A percentile compares a stretch with the other conserved stretches of the same genome.
Evolutionary conservation across 2,888 invertebrate genomes (phyloP).

Genomic region (Euproctis similis): DNA sequence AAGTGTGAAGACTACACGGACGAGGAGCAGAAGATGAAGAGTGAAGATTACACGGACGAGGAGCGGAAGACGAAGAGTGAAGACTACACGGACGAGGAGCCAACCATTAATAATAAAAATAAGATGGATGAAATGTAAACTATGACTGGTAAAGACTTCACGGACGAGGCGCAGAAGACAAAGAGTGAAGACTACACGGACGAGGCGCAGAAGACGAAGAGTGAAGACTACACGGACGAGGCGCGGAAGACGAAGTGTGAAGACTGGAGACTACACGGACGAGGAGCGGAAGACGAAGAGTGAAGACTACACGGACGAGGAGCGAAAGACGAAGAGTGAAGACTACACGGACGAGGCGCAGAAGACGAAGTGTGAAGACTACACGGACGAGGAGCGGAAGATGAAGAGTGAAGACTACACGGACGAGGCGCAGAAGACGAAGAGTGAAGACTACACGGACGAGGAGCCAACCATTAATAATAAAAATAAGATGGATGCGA

Average conservation of each 20-base stretch:
- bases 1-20: constrained; percentile 2
- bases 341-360: constrained; percentile 1
- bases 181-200: too few species aligned
- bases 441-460: constrained; percentile 9
- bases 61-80: not conserved
- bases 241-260: not conserved
- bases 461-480: constrained; percentile 1
- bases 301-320: not conserved
- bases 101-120: too few species aligned
- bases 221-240: too few species aligned
- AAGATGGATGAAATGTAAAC: not conserved
- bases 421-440: constrained; percentile 9
- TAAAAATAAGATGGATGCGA: too few species aligned
- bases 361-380: constrained; percentile 2
- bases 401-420: constrained; percentile 4
- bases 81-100: constrained; percentile 3
- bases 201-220: not conserved
- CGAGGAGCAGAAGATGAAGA: constrained; percentile 1
- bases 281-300: not conserved
- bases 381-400: constrained; percentile 1
- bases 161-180: too few species aligned
- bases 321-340: not conserved
- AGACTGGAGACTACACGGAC: not conserved
- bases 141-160: not conserved
- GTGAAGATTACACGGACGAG: not conserved